Evolutionary conservation across 2,888 invertebrate genomes (phyloP), one percentile per base, ranked within the genome.

Genomic region (Sinohyriopsis cumingii): DNA sequence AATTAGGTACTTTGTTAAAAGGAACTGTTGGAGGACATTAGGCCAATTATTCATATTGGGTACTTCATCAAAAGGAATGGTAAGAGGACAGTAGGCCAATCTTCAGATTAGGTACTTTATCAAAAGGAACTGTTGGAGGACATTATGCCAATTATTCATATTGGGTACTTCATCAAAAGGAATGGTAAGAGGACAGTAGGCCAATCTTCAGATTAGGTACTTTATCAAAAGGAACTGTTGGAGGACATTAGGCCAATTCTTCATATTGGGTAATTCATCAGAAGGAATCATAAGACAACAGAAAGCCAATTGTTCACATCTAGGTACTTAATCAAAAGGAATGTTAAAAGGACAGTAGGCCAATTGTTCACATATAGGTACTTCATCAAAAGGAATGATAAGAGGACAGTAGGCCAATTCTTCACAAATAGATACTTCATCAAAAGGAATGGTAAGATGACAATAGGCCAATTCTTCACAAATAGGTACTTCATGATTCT

Each of bases 401-500:
- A 69, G 76, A 28, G 19, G 22, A 5, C 9, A 61, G 19, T 5
- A 19, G 24, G n/a, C 9, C 6, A 60, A 19, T 45, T 53, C 45
- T 45, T 55, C 7, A 25, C 45, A 33, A 9, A n/a, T 57, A n/a
- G 22, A 5, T 93, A 91, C 78, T 91, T 92, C 15, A 90, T 92
- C 5, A 91, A 93, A 0, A 91, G 93, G 55, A 78, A 82, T 75
- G 87, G 87, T 87, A 67, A 69, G 76, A 28, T 2, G 19, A 15
- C 9, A 61, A 20, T n/a, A 18, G 24, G n/a, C 9, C 5, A 60
- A 19, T 45, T 63, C 45, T 45, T 55, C 24, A 54, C 45, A 33
- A 20, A n/a, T 57, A n/a, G 22, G n/a, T 93, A 91, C 78, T 91
- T 92, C 15, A 90, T 92, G 5, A 91, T 93, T 0, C 91, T 93